A percentile compares a stretch with the other conserved stretches of the same genome.
Conservation (phyloP, 2,797 vertebrate genomes). For the Neomorphus geoffroyi region DNA sequence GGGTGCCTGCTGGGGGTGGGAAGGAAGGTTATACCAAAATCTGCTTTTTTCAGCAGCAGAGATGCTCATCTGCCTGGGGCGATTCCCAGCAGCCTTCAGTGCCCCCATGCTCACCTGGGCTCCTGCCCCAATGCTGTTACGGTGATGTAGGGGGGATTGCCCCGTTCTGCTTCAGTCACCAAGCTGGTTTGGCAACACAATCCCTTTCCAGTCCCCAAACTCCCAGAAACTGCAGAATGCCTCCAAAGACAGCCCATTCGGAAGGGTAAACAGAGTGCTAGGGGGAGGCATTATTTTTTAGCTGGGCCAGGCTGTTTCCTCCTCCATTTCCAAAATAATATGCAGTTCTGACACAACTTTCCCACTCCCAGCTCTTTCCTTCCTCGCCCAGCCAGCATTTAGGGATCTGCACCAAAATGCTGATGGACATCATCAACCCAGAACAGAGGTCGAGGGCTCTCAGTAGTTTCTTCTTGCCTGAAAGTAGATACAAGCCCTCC, state of each 20-base stretch:
- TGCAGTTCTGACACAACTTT: not conserved
- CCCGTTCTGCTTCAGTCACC: accelerated
- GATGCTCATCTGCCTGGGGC: accelerated
- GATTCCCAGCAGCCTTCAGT: accelerated
- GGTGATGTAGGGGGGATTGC: too few relatives aligned
- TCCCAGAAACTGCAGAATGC: not conserved
- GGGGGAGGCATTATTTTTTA: too few relatives aligned
- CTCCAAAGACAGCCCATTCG: not conserved
- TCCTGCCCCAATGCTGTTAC: accelerated
- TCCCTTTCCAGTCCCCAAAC: not conserved
- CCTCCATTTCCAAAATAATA: accelerated
- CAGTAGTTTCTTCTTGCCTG: not conserved
- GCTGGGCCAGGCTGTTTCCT: not conserved
- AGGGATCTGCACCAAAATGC: not conserved
- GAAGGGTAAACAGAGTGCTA: not conserved
- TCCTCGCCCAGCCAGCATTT: accelerated
- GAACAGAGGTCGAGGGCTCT: not conserved
- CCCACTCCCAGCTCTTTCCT: not conserved
- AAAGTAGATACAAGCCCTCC: too few relatives aligned
- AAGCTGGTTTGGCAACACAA: not conserved
- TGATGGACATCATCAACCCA: not conserved
- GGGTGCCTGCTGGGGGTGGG: not conserved
- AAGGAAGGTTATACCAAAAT: not conserved
- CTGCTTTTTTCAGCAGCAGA: not conserved
- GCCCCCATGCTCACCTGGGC: not conserved